Evolutionary conservation across 2,797 vertebrate species (phyloP), one percentile per base, ranked within the genome.

Genomic region (Melanotaenia nigrans): DNA sequence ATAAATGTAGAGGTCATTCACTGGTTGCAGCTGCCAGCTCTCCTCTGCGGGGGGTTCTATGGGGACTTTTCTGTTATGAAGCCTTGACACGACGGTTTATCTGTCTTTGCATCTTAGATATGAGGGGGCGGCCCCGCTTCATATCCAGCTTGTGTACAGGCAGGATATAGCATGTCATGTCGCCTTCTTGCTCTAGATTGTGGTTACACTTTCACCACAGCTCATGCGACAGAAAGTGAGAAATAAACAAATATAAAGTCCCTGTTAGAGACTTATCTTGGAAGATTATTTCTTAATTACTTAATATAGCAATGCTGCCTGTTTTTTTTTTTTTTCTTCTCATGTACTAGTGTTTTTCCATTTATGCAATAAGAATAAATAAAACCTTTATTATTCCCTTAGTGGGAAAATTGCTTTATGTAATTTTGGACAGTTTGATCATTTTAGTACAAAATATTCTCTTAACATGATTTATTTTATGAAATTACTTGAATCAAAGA

Each of bases 161-260:
- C 85, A 89, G 89, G 90, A 87, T 92, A 88, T 89, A 78, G 71
- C 87, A 71, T 89, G 86, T 81, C 87, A 85, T 36, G 67, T 58
- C 55, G 20, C 32, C 49, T 71, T 51, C 32, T 10, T 2, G 70
- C 67, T 71, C 56, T 51, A 73, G 62, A 38, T 60, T 81, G 83
- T 73, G 86, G 86, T 90, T 77, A 70, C 55, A 64, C 59, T 68
- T 81, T 79, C 61, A 45, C 76, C 85, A 75, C 87, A 84, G 57
- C 63, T 71, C 68, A 53, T 77, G 42, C 67, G 25, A 73, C 42
- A 68, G 9, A 25, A 28, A 65, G 65, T 73, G 45, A 77, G 55
- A 74, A 74, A 78, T 18, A 36, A 16, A 75, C 61, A 61, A 56
- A 79, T 64, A 42, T 53, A 8, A 83, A 75, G n/a, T 24, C 12